A percentile compares a stretch with the other conserved stretches of the same genome.
Conservation (phyloP, 1,140 invertebrate species). For the Euwallacea similis region DNA sequence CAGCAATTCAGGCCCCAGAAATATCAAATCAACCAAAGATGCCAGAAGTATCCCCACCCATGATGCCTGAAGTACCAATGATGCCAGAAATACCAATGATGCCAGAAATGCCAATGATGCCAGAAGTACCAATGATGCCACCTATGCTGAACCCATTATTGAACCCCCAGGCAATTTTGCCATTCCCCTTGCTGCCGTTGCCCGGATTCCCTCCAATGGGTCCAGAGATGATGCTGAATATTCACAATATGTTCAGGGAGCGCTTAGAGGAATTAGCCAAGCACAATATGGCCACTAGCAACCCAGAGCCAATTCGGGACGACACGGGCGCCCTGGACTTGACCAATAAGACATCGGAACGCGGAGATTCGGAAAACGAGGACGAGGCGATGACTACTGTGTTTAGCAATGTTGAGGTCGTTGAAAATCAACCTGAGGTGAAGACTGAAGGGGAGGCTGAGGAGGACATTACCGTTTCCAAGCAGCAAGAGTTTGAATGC, state of each 20-base stretch:
- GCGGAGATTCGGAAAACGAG: constrained; percentile 49
- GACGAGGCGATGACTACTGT: constrained; percentile 41
- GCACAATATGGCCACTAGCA: background rate
- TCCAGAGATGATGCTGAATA: constrained; percentile 26
- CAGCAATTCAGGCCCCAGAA: background rate
- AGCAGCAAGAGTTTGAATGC: constrained; percentile 66
- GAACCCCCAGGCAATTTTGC: constrained; percentile 32
- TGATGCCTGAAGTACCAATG: background rate
- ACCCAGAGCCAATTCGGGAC: constrained; percentile 9
- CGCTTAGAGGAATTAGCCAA: constrained; percentile 4
- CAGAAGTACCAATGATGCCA: background rate
- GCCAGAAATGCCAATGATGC: constrained; percentile 36
- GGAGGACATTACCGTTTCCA: constrained; percentile 31
- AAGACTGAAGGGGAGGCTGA: constrained; percentile 28
- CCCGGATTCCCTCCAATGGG: constrained; percentile 52
- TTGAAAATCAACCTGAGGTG: constrained; percentile 22
- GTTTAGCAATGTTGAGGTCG: constrained; percentile 46
- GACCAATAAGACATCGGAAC: constrained; percentile 57
- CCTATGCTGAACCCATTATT: constrained; percentile 35
- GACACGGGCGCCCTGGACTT: constrained; percentile 60
- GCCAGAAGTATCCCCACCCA: background rate
- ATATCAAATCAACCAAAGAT: background rate
- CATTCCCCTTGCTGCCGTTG: constrained; percentile 46
- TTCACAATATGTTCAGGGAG: constrained; percentile 22
- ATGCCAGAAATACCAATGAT: background rate